A percentile compares a stretch with the other conserved stretches of the same genome.
phyloP scores from a whole-genome alignment of 2,888 invertebrate genomes.

The Nephrotoma guestfalica region DNA sequence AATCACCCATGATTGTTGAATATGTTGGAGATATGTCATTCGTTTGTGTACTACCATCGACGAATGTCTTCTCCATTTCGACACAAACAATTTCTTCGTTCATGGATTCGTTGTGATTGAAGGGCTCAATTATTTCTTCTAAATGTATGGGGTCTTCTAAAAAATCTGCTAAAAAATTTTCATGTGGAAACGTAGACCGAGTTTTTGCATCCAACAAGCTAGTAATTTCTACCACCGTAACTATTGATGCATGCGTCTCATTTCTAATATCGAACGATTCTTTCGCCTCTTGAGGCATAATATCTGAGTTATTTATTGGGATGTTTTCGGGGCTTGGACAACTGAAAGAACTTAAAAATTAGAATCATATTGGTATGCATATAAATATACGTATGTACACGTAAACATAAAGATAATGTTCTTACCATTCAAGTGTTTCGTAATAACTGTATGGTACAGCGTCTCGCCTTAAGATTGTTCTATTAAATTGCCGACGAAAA shows the following conservation, averaged over 20 bases:
- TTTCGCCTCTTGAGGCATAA: background rate
- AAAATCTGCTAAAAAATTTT: background rate
- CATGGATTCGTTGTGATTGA: background rate
- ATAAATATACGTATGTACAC: no score
- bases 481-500: slow-evolving; percentile 15
- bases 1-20: background rate
- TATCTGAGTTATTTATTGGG: background rate
- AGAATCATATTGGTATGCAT: background rate
- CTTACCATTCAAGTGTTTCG: background rate
- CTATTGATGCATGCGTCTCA: background rate
- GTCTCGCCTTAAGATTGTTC: slow-evolving; percentile 14
- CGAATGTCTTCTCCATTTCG: background rate
- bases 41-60: background rate
- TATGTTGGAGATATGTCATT: background rate
- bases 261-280: background rate
- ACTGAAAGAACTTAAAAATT: background rate
- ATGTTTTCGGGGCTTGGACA: background rate
- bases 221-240: background rate
- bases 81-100: background rate
- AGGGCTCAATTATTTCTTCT: background rate
- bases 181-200: background rate
- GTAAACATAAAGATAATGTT: background rate
- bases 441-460: slow-evolving; percentile 15
- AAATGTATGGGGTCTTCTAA: background rate
- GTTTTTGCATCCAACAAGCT: background rate